Conservation (phyloP, 92 coral and sea anemone species). For the Metridium senile region DNA sequence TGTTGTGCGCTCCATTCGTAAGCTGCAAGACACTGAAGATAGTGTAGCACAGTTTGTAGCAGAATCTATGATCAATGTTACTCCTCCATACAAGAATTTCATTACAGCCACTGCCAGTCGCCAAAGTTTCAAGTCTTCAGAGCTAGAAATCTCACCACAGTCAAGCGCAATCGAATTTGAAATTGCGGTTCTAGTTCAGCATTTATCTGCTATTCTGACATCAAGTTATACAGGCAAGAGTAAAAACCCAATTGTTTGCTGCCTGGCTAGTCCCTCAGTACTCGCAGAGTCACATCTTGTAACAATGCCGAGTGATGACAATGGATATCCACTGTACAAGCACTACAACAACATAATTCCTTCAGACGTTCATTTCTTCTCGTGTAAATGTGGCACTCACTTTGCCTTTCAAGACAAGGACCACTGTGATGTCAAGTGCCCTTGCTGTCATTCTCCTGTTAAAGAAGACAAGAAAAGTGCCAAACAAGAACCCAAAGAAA, state of each 20-base stretch:
- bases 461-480: not conserved
- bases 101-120: slow-evolving; percentile 59
- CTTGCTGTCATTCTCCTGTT: slow-evolving; percentile 31
- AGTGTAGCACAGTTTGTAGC: slow-evolving; percentile 49
- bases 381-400: slow-evolving; percentile 54
- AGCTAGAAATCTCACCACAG: slow-evolving; percentile 68
- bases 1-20: slow-evolving; percentile 67
- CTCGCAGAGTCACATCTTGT: slow-evolving; percentile 21
- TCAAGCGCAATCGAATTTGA: slow-evolving; percentile 65
- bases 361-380: not conserved
- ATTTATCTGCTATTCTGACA: slow-evolving; percentile 63
- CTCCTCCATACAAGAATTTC: slow-evolving; percentile 56
- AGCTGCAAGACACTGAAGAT: slow-evolving; percentile 74
- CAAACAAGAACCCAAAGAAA: not conserved
- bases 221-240: slow-evolving; percentile 37
- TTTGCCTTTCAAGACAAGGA: slow-evolving; percentile 18
- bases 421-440: slow-evolving; percentile 32
- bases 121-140: slow-evolving; percentile 57
- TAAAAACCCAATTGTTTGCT: slow-evolving; percentile 43
- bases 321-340: slow-evolving; percentile 20
- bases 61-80: slow-evolving; percentile 16
- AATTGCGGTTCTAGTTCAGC: slow-evolving; percentile 67
- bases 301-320: slow-evolving; percentile 31
- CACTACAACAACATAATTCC: not conserved
- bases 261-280: slow-evolving; percentile 49